Evolutionary conservation across 2,888 invertebrate species (phyloP), one percentile per base, ranked within the genome.

Genomic region (Trachelus iudaicus): DNA sequence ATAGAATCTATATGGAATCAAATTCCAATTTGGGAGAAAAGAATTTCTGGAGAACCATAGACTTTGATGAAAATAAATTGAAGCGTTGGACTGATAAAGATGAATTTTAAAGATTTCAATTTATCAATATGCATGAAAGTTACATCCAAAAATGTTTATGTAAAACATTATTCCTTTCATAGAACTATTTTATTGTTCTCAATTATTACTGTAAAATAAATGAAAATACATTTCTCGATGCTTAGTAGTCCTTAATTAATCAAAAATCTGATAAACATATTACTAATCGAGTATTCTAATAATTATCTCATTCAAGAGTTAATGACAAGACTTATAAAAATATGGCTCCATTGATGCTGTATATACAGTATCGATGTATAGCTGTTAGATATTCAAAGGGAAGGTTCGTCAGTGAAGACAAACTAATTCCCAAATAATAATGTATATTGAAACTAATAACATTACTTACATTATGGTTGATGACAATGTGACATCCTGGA

Each of bases 21-120:
- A 90, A 89, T 78, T 85, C 90, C 0, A 92, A 94, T 85, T 92
- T 95, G 79, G 94, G 94, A 0, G 92, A 94, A 34, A 92, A 91
- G 37, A 86, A 93, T 69, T 95, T 95, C 90, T 95, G 95, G 95
- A 92, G 93, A 83, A 92, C 92, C 12, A 92, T 95, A 0, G 93
- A 93, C 0, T 93, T 95, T 68, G 87, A 92, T 34, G 95, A 95
- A 88, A 94, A 95, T 87, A 93, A 93, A 84, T 92, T 92, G 75
- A 92, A 91, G 15, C 77, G 87, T n/a, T 86, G 86, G 56, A 2
- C 15, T 79, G 34, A 90, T 35, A 92, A 83, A 82, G 92, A 92
- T 78, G 93, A 93, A 12, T 75, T 40, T 75, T 71, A 33, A 71
- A 56, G 56, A 56, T 23, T 56, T 56, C 2, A 0, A 56, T 56